A percentile compares a stretch with the other conserved stretches of the same genome.
phyloP scores from a whole-genome alignment of 2,888 invertebrate species.

The Meghimatium bilineatum region DNA sequence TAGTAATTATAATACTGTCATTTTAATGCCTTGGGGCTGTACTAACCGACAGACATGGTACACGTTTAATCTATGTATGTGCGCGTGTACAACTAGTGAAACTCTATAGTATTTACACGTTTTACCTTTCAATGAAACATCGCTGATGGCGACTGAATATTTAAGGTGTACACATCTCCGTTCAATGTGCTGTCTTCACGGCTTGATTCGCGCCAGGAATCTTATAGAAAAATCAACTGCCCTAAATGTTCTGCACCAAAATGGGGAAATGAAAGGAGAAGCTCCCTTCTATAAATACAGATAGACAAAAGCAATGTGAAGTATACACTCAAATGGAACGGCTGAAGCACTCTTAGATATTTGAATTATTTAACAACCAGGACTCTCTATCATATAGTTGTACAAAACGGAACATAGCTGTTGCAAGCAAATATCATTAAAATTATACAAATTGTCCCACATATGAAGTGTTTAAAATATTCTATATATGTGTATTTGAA shows the following conservation, averaged over 20 bases:
- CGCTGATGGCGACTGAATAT: not conserved
- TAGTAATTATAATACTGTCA: no score
- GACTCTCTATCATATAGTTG: not conserved
- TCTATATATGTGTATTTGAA: not conserved
- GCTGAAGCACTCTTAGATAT: not conserved
- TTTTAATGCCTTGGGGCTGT: no score
- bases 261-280: not conserved
- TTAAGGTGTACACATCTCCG: not conserved
- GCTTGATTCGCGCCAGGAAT: not conserved
- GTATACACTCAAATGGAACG: not conserved
- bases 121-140: not conserved
- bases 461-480: not conserved
- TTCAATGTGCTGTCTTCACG: not conserved
- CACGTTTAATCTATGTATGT: no score
- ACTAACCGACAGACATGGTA: no score
- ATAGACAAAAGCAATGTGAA: not conserved
- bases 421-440: not conserved
- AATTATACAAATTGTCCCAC: not conserved
- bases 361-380: not conserved
- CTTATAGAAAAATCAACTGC: not conserved
- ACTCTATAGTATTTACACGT: not conserved
- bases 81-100: no score
- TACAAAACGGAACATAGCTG: not conserved
- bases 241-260: not conserved
- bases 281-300: constrained; percentile 5